A percentile compares a stretch with the other conserved stretches of the same genome.
phyloP scores from a whole-genome alignment of 2,888 invertebrate genomes.

The Bursaphelenchus okinawaensis region DNA sequence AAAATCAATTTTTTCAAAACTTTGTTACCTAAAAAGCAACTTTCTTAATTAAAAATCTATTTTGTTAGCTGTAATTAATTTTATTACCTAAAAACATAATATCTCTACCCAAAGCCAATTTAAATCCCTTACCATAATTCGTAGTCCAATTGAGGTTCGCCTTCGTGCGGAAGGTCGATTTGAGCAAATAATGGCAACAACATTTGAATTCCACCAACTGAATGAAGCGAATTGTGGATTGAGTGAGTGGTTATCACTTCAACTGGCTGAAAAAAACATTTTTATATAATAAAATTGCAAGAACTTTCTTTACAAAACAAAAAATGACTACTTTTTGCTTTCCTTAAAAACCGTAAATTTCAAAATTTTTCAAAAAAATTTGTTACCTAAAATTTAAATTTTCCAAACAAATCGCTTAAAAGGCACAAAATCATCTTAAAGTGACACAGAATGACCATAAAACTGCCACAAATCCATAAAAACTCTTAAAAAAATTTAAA shows the following conservation, averaged over 20 bases:
- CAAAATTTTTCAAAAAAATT: neutral
- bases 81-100: neutral
- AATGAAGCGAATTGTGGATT: conserved; percentile 96
- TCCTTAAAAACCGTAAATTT: no score
- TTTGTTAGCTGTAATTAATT: no score
- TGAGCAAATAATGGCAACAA: conserved; percentile 95
- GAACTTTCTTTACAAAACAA: no score
- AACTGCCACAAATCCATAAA: no score
- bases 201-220: conserved; percentile 87
- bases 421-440: no score
- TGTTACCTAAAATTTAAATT: neutral
- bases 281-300: neutral
- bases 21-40: no score
- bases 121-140: conserved; percentile 58
- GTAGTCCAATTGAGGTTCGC: conserved; percentile 57
- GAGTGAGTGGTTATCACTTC: conserved; percentile 98
- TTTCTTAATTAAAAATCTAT: no score
- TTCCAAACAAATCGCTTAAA: no score
- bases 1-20: no score
- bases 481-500: no score
- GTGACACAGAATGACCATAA: no score
- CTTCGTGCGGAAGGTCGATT: conserved; percentile 73
- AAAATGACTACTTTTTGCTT: no score
- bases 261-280: conserved; percentile 72
- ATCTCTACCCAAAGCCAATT: neutral